Evolutionary conservation across 1,140 invertebrate genomes (phyloP), one percentile per base, ranked within the genome.

Genomic region (Rhagoletis pomonella): DNA sequence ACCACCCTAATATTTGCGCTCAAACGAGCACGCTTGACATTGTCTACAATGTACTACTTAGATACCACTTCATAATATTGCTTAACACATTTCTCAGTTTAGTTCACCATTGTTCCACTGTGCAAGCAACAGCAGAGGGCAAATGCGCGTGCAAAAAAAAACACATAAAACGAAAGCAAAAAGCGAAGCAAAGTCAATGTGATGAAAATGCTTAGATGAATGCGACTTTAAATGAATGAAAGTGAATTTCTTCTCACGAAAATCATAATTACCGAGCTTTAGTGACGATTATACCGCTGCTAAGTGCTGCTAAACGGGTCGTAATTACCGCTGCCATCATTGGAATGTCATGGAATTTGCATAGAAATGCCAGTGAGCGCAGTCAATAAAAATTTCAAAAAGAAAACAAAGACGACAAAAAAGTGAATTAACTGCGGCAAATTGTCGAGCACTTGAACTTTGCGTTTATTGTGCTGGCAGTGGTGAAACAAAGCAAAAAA

Each of bases 171-270:
- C 0, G 50, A 55, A 55, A 55, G 50, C 50, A 55, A 55, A 81
- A 5, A 81, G 47, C 73, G 44, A 81, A 55, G 73, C 50, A 81
- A 81, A 47, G 73, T 17, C 73, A 81, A 29, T 29, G 29, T 19
- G 64, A 62, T 67, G 64, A 39, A 67, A 81, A 81, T 55, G 73
- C 19, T 50, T 58, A 50, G 73, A 81, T 81, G 73, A 81, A 29
- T 55, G 55, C 47, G 10, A 50, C 47, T 81, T 81, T 58, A 17
- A 81, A 58, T 81, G 73, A 81, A 81, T 81, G 73, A 81, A 81
- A 81, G 73, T 81, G 73, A 81, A 81, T 81, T 81, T 81, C 73
- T 81, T 81, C 73, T 55, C 73, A 81, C 47, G 73, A 81, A 81
- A 81, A 81, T 81, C 73, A 81, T 81, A 81, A 81, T 81, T 81